These are phyloP conservation scores for Nesometra sesokonis DNA, from an alignment of 35 echinoderm and acorn worm genomes.

Conservation along the genomic window DNA sequence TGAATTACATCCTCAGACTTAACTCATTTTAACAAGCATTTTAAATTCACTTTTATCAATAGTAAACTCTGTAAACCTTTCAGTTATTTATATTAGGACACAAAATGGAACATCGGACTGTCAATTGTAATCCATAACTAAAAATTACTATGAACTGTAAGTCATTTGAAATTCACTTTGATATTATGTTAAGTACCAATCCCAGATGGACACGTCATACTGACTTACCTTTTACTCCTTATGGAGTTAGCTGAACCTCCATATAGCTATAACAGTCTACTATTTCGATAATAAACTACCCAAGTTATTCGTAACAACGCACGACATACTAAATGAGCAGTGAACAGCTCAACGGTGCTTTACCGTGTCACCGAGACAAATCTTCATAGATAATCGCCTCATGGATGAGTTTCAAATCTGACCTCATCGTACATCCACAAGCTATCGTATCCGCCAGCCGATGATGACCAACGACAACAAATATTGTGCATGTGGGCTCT, in stretches of 20 bases:
- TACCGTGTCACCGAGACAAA: background rate
- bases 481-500: background rate
- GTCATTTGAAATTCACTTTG: no score
- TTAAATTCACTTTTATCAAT: no score
- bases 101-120: no score
- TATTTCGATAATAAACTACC: background rate
- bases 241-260: background rate
- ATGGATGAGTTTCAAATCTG: background rate
- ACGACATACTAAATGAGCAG: background rate
- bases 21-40: no score
- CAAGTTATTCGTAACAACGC: background rate
- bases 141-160: no score
- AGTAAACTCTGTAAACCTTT: no score
- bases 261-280: background rate
- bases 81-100: no score
- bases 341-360: background rate
- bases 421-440: background rate
- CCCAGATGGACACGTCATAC: background rate
- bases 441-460: background rate
- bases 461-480: background rate
- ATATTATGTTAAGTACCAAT: background rate
- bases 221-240: background rate
- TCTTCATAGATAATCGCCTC: background rate
- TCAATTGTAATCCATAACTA: no score
- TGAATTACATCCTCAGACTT: no score